phyloP scores from a whole-genome alignment of 2,888 invertebrate species.

The Zaprionus lineosus region DNA sequence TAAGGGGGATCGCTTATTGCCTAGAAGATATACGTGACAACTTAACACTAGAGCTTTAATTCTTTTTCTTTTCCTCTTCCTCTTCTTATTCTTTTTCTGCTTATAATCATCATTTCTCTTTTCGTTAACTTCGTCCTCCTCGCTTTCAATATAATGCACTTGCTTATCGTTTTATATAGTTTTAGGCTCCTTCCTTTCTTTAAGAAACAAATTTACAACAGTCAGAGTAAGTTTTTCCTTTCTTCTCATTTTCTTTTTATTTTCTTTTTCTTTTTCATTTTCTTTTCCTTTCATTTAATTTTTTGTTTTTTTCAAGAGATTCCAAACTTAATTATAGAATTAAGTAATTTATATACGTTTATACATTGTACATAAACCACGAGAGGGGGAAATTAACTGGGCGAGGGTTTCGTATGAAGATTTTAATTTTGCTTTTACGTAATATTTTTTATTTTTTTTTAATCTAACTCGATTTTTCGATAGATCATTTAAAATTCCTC shows the following conservation, averaged over 20 bases:
- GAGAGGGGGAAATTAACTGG: slow-evolving; percentile 6
- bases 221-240: slow-evolving; percentile 28
- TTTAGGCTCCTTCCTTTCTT: slow-evolving; percentile 15
- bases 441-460: slow-evolving; percentile 20
- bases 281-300: no score
- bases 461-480: slow-evolving; percentile 23
- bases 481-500: slow-evolving; percentile 65
- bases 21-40: slow-evolving; percentile 68
- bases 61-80: slow-evolving; percentile 29
- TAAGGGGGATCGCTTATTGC: slow-evolving; percentile 54
- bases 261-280: no score
- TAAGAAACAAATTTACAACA: slow-evolving; percentile 55
- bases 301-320: slow-evolving; percentile 7
- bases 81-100: slow-evolving; percentile 12
- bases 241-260: slow-evolving; percentile 5
- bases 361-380: slow-evolving; percentile 6
- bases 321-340: slow-evolving; percentile 12
- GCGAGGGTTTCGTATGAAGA: slow-evolving; percentile 1
- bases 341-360: no score
- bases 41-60: slow-evolving; percentile 54
- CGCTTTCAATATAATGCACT: slow-evolving; percentile 70
- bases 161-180: slow-evolving; percentile 60
- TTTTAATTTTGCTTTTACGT: slow-evolving; percentile 11
- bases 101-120: no score
- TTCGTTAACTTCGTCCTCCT: no score